Conservation (phyloP, 2,888 invertebrate species). For the Didymodactylos carnosus region DNA sequence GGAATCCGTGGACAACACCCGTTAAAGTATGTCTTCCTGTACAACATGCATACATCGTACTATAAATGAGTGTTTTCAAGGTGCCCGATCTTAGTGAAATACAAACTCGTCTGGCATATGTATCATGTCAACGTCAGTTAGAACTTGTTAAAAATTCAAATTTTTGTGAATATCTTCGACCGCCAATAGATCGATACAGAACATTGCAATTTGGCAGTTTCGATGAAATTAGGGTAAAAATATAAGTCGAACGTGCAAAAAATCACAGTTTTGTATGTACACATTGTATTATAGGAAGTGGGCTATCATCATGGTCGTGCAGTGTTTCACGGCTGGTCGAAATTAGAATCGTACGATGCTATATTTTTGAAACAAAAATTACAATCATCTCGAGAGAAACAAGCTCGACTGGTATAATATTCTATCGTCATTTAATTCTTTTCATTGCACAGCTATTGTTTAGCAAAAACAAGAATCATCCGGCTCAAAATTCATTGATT, state of each 20-base stretch:
- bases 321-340: constrained; percentile 25
- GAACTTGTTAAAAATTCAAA: constrained; percentile 71
- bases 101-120: constrained; percentile 86
- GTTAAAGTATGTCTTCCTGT: no score
- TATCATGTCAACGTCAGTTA: constrained; percentile 84
- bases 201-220: constrained; percentile 89
- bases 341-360: not conserved
- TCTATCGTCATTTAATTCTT: no score
- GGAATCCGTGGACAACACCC: constrained; percentile 47
- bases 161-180: constrained; percentile 91
- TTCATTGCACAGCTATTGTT: no score
- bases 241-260: no score
- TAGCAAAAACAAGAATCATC: not conserved
- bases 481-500: not conserved
- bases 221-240: constrained; percentile 68
- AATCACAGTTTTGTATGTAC: no score
- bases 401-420: not conserved
- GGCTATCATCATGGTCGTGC: constrained; percentile 32
- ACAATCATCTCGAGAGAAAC: not conserved
- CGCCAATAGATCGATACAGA: constrained; percentile 88
- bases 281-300: constrained; percentile 31
- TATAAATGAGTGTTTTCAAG: no score
- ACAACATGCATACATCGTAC: no score
- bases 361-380: not conserved
- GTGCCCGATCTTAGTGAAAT: constrained; percentile 93